Conservation (phyloP, 1,140 invertebrate species). For the Anagrus nilaparvatae region DNA sequence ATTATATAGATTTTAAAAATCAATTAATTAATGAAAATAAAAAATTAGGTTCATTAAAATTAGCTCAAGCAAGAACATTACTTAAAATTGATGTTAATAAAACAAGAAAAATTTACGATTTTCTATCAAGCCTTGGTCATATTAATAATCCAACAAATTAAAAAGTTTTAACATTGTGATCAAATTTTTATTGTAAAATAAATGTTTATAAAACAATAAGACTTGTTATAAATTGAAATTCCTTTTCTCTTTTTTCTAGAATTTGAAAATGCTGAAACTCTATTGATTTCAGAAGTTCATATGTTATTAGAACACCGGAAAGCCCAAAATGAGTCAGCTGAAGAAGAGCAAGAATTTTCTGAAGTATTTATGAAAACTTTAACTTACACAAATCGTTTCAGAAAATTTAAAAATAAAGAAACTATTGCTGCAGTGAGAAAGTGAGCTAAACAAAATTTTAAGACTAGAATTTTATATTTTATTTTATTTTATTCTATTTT, state of each 20-base stretch:
- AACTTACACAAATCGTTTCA: constrained; percentile 91
- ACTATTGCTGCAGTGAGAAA: constrained; percentile 91
- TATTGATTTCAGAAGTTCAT: constrained; percentile 96
- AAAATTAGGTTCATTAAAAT: constrained; percentile 56
- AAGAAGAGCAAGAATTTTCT: constrained; percentile 96
- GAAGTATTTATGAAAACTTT: constrained; percentile 98
- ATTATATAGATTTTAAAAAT: constrained; percentile 67
- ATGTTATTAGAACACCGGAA: constrained; percentile 96
- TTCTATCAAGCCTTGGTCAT: constrained; percentile 60
- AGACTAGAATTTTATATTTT: constrained; percentile 11
- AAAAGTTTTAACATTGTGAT: constrained; percentile 4
- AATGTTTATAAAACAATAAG: not conserved
- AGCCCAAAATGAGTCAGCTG: constrained; percentile 93
- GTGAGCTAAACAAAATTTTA: constrained; percentile 45
- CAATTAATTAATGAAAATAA: constrained; percentile 65
- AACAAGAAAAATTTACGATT: constrained; percentile 81
- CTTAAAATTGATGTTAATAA: constrained; percentile 93
- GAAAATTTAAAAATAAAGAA: constrained; percentile 97
- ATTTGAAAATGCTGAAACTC: constrained; percentile 96
- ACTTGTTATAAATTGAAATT: not conserved
- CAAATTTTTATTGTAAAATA: not conserved
- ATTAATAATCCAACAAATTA: constrained; percentile 46
- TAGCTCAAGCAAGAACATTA: constrained; percentile 69
- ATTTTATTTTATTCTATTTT: constrained; percentile 5
- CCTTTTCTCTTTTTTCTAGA: constrained; percentile 70